These are phyloP conservation scores for Dicyrtomina minuta DNA, from an alignment of 2,888 invertebrate genomes.

Conservation along the genomic window DNA sequence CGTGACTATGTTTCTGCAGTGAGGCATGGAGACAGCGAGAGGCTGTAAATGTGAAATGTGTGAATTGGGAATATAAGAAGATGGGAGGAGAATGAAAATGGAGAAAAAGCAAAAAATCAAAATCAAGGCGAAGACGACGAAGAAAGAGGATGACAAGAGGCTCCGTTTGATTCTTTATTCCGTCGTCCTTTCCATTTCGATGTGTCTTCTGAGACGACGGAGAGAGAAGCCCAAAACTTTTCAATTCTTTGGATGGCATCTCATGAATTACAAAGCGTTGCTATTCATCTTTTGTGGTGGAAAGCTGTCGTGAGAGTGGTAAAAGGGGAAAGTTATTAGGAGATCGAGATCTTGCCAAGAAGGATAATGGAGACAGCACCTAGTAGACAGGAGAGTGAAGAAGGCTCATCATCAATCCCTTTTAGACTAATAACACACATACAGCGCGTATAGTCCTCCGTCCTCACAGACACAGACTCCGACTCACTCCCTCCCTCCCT, in stretches of 20 bases:
- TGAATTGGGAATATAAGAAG: constrained; percentile 9
- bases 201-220: constrained; percentile 26
- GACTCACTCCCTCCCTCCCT: constrained; percentile 12
- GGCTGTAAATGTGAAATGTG: background rate
- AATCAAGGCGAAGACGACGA: constrained; percentile 11
- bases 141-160: no score
- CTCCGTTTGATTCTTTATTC: no score
- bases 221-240: constrained; percentile 34
- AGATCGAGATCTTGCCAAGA: constrained; percentile 34
- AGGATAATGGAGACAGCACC: background rate
- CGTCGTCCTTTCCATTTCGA: no score
- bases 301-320: constrained; percentile 31
- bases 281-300: constrained; percentile 38
- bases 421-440: constrained; percentile 22
- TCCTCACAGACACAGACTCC: constrained; percentile 22
- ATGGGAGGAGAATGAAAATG: constrained; percentile 5
- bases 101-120: constrained; percentile 14
- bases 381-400: constrained; percentile 17
- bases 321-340: constrained; percentile 42
- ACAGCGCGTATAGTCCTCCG: background rate
- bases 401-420: constrained; percentile 29
- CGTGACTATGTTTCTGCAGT: no score
- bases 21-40: no score
- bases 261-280: constrained; percentile 40
- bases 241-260: constrained; percentile 40